These are phyloP conservation scores for Acronicta alni DNA, from an alignment of 2,888 invertebrate species.

Conservation along the genomic window DNA sequence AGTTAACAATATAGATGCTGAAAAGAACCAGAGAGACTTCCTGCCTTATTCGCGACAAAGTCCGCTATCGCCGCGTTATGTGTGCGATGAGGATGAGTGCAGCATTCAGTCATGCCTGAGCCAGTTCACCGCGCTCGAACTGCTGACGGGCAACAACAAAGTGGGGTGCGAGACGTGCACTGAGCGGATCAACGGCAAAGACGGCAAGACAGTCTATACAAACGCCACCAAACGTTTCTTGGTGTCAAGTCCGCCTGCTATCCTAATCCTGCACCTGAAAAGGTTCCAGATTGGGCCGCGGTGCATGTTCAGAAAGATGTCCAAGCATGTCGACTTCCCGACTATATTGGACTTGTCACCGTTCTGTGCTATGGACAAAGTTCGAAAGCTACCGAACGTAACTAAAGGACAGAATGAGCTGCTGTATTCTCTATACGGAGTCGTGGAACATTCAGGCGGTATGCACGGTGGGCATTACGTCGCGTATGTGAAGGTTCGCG, in stretches of 20 bases:
- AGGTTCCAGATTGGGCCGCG: constrained; percentile 95
- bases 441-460: constrained; percentile 98
- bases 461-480: constrained; percentile 96
- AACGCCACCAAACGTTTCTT: constrained; percentile 95
- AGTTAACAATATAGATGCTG: constrained; percentile 72
- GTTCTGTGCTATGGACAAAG: constrained; percentile 93
- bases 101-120: constrained; percentile 96
- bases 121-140: constrained; percentile 97
- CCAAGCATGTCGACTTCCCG: constrained; percentile 96
- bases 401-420: constrained; percentile 91
- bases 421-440: constrained; percentile 97
- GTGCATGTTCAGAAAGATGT: constrained; percentile 94
- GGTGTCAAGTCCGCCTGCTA: constrained; percentile 96
- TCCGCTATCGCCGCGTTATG: constrained; percentile 91
- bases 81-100: constrained; percentile 93
- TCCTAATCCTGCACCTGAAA: constrained; percentile 98
- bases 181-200: constrained; percentile 91
- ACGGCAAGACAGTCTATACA: constrained; percentile 93
- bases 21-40: constrained; percentile 74
- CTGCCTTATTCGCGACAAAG: constrained; percentile 77
- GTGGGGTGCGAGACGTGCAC: constrained; percentile 98
- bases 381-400: constrained; percentile 90
- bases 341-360: constrained; percentile 96
- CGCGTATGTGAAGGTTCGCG: constrained; percentile 97
- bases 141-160: constrained; percentile 97